Evolutionary conservation across 2,888 invertebrate genomes (phyloP).

Genomic region (Rotaria sp.): DNA sequence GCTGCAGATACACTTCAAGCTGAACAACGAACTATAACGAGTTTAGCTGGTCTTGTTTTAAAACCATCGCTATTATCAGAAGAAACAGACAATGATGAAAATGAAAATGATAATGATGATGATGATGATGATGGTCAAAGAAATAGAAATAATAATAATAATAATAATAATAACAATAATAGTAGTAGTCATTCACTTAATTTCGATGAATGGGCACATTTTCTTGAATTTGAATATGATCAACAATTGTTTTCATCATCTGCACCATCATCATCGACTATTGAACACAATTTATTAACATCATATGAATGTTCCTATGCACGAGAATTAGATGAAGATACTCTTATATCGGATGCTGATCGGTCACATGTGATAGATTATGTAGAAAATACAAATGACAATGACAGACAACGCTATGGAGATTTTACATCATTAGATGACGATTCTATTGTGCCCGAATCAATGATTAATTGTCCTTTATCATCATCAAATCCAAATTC

Average conservation of each 20-base stretch:
- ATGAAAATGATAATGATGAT: no score
- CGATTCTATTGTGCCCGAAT: not conserved
- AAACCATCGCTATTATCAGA: not conserved
- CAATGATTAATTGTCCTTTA: not conserved
- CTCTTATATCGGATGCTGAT: not conserved
- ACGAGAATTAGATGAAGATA: not conserved
- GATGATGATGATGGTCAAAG: not conserved
- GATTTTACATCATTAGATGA: not conserved
- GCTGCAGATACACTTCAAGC: not conserved
- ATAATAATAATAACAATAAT: not conserved
- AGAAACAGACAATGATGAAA: not conserved
- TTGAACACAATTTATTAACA: not conserved
- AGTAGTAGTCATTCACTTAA: not conserved
- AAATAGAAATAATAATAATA: not conserved
- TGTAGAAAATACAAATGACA: not conserved
- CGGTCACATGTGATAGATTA: not conserved
- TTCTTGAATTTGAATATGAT: not conserved
- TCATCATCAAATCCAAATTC: not conserved
- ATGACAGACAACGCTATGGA: not conserved
- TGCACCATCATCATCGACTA: not conserved
- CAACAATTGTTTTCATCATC: not conserved
- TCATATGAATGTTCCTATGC: not conserved
- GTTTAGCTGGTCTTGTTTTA: not conserved
- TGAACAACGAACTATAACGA: not conserved
- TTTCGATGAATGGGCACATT: slow-evolving; percentile 13